These are phyloP conservation scores for Dallia pectoralis DNA, from an alignment of 2,797 vertebrate genomes.

Conservation along the genomic window DNA sequence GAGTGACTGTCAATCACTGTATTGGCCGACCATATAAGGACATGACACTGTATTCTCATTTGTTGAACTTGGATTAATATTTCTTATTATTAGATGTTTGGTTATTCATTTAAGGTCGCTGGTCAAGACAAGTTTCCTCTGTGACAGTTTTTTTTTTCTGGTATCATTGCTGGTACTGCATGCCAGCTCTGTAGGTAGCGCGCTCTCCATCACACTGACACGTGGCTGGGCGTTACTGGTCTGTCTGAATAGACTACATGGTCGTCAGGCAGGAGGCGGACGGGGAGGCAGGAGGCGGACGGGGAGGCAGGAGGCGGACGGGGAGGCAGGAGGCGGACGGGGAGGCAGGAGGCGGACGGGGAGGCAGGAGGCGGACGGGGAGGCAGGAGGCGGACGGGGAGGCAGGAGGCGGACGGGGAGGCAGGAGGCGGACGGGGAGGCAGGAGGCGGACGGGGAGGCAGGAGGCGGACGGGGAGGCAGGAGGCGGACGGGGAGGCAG, in stretches of 20 bases:
- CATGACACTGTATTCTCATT: neutral
- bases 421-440: neutral
- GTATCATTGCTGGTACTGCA: neutral
- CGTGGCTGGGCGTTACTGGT: conserved; percentile 5
- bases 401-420: neutral
- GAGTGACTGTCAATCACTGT: neutral
- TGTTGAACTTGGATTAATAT: neutral
- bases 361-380: too few species aligned
- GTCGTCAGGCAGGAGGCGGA: too few species aligned
- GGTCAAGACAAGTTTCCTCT: neutral
- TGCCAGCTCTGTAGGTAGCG: neutral
- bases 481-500: too few species aligned
- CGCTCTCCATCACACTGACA: conserved; percentile 8
- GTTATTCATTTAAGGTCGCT: neutral
- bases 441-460: neutral
- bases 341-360: too few species aligned
- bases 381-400: too few species aligned
- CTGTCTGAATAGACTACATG: neutral
- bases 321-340: too few species aligned
- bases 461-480: too few species aligned
- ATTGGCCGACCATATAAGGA: neutral
- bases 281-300: too few species aligned
- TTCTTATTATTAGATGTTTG: conserved; percentile 6
- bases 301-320: too few species aligned
- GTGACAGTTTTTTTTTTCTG: neutral